Conservation (phyloP, 2,797 vertebrate genomes). For the Xiphophorus birchmanni region DNA sequence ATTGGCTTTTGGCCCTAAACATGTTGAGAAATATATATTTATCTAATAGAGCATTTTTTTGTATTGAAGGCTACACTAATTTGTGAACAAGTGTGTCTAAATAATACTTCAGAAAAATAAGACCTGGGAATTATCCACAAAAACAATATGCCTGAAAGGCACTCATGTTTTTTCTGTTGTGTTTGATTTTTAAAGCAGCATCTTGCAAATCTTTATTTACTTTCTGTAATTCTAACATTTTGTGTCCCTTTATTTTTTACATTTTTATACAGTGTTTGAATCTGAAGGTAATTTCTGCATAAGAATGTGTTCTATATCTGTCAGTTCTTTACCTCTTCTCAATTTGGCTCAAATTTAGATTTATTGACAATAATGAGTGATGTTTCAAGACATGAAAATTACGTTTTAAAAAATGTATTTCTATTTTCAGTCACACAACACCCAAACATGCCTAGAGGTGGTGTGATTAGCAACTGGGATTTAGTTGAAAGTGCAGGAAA, state of each 20-base stretch:
- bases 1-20: background rate
- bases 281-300: background rate
- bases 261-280: background rate
- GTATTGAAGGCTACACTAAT: background rate
- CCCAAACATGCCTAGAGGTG: background rate
- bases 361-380: background rate
- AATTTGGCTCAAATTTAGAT: background rate
- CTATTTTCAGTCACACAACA: background rate
- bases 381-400: background rate
- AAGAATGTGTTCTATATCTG: background rate
- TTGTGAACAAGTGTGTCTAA: background rate
- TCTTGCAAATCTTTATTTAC: background rate
- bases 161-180: background rate
- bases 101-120: background rate
- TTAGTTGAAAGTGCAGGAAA: background rate
- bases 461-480: background rate
- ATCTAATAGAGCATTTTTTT: background rate
- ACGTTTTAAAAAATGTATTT: background rate
- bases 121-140: background rate
- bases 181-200: background rate
- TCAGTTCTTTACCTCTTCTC: background rate
- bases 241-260: background rate
- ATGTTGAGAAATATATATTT: background rate
- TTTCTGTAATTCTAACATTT: background rate
- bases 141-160: background rate